These are phyloP conservation scores for Cynocephalus volans DNA, from an alignment of 2,113 vertebrate genomes.

Conservation along the genomic window DNA sequence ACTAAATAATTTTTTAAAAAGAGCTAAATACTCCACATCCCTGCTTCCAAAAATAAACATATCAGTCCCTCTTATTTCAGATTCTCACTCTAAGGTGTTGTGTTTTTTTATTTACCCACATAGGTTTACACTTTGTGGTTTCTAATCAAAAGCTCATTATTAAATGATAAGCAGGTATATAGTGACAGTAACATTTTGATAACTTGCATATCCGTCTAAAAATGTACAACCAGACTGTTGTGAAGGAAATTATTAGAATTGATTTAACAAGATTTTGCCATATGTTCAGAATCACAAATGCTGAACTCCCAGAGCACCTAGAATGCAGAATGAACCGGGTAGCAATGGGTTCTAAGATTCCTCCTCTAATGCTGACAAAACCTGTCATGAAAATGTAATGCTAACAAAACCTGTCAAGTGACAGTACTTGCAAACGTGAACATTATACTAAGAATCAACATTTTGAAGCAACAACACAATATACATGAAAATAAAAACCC, in stretches of 20 bases:
- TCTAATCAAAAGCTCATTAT: slow-evolving; percentile 42
- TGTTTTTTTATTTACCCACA: neutral
- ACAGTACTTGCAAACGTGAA: neutral
- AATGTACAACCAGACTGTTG: neutral
- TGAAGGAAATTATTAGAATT: slow-evolving; percentile 15
- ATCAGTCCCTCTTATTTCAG: neutral
- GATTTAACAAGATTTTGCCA: neutral
- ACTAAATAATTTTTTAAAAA: too few species aligned
- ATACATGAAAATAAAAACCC: neutral
- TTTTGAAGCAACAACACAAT: neutral
- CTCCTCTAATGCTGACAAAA: too few species aligned
- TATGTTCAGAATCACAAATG: slow-evolving; percentile 35
- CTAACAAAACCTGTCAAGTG: neutral
- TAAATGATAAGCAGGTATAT: neutral
- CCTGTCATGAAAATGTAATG: too few species aligned
- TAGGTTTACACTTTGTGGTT: neutral
- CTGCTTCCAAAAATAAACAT: neutral
- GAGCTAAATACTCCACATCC: neutral
- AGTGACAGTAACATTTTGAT: neutral
- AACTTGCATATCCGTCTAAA: neutral
- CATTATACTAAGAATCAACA: neutral
- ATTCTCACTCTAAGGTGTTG: neutral
- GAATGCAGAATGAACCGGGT: neutral
- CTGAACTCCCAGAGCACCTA: neutral
- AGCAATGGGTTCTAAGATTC: neutral